A percentile compares a stretch with the other conserved stretches of the same genome.
These are phyloP conservation scores for Hipparchia sbordonii DNA, from an alignment of 2,888 invertebrate species.

Conservation along the genomic window DNA sequence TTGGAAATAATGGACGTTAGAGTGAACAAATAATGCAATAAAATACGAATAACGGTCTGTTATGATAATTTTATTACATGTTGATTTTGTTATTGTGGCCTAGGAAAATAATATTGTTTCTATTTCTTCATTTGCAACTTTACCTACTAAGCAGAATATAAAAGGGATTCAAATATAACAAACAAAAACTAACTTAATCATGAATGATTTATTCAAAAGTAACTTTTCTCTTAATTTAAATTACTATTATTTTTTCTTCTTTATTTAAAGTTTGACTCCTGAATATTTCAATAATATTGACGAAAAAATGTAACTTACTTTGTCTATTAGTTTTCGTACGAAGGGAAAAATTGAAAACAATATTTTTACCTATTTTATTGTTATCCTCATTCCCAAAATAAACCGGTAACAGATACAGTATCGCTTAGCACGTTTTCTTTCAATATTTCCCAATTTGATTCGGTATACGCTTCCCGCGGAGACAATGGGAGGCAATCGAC, in stretches of 20 bases:
- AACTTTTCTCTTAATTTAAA: no score
- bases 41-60: constrained; percentile 20
- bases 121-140: neutral
- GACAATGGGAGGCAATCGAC: constrained; percentile 81
- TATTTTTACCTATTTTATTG: constrained; percentile 23
- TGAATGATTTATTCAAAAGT: neutral
- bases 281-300: no score
- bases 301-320: no score
- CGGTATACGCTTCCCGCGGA: constrained; percentile 63
- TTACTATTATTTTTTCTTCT: no score
- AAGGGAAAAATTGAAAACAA: neutral
- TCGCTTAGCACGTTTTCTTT: constrained; percentile 77
- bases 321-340: no score
- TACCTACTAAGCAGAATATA: neutral
- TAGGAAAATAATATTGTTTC: constrained; percentile 3
- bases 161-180: neutral
- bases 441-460: constrained; percentile 81
- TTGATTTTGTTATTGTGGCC: constrained; percentile 7
- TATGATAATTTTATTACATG: constrained; percentile 22
- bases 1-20: constrained; percentile 30
- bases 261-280: no score
- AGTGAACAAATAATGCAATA: constrained; percentile 30
- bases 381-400: constrained; percentile 47
- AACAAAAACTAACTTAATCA: no score
- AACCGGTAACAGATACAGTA: constrained; percentile 46